A percentile compares a stretch with the other conserved stretches of the same genome.
phyloP scores from a whole-genome alignment of 2,797 vertebrate genomes.

The Dendrocincla tyrannina region DNA sequence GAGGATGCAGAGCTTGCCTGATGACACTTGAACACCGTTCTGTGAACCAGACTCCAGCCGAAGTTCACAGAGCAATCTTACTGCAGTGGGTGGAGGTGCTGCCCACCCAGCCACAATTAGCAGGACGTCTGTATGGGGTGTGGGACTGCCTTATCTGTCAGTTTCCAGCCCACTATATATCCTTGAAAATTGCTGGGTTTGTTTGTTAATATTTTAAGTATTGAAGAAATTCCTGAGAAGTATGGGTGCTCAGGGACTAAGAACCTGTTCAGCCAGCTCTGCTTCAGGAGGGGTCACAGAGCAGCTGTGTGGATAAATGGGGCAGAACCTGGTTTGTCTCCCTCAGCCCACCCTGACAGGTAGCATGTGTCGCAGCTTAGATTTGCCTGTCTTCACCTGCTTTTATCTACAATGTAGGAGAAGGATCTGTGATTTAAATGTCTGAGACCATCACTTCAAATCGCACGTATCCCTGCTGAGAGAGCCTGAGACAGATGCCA shows the following conservation, averaged over 20 bases:
- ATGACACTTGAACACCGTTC: not conserved
- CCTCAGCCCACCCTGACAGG: not conserved
- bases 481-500: slow-evolving; percentile 8
- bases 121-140: not conserved
- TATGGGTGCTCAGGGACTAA: not conserved
- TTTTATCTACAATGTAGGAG: not conserved
- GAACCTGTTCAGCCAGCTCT: not conserved
- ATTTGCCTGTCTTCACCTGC: not conserved
- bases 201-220: not conserved
- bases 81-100: not conserved
- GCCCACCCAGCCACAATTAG: not conserved
- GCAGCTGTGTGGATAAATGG: not conserved
- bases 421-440: slow-evolving; percentile 29
- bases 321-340: not conserved
- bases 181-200: not conserved
- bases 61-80: not conserved
- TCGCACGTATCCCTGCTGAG: not conserved
- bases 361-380: not conserved
- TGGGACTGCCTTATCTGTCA: not conserved
- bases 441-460: slow-evolving; percentile 3
- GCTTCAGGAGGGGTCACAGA: not conserved
- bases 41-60: not conserved
- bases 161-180: not conserved
- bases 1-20: not conserved
- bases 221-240: not conserved